Base-by-base conservation (phyloP, 2,797 vertebrate species). In the Oreochromis grahami region DNA sequence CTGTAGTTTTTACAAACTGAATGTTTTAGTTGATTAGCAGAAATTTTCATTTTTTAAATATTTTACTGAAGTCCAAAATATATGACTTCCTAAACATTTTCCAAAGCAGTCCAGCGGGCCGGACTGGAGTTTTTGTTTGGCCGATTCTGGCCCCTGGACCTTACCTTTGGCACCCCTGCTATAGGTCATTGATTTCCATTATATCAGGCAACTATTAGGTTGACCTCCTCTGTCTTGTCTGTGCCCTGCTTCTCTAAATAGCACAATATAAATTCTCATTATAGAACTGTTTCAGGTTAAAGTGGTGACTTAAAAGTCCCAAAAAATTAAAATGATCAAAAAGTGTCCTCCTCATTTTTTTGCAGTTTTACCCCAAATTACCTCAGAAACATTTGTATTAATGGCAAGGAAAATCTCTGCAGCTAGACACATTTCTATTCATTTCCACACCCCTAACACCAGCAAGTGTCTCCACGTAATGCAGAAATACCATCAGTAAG, bases 31-130 rank as follows among this genome's bases (percentile, higher is more conserved):
- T 52, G n/a, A 21, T 52, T 21, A 36, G 32, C 58, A 63, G 58
- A 63, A 60, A 34, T n/a, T 2, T 1, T n/a, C 1, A 12, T 36
- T n/a, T 34, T 5, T 5, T 0, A 1, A 19, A 63, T n/a, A 63
- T 36, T 36, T 63, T 36, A 63, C 32, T 60, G 56, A 36, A 63
- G 10, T 12, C 17, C 32, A 12, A n/a, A 63, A 63, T 36, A 8
- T 36, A 13, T 63, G 32, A 10, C 32, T 36, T 63, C 32, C 32
- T 36, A 36, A 13, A 63, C 58, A 63, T 63, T 63, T 36, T 63
- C 58, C 58, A 63, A 36, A 63, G 58, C 0, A 36, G 32, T 63
- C 32, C 58, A n/a, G 0, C 0, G 6, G 32, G 0, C 0, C 4
- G 0, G 32, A 60, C 15, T 4, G 29, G 56, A 60, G 17, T 34